Conservation (phyloP, 2,888 invertebrate genomes). For the Trisateles emortualis region DNA sequence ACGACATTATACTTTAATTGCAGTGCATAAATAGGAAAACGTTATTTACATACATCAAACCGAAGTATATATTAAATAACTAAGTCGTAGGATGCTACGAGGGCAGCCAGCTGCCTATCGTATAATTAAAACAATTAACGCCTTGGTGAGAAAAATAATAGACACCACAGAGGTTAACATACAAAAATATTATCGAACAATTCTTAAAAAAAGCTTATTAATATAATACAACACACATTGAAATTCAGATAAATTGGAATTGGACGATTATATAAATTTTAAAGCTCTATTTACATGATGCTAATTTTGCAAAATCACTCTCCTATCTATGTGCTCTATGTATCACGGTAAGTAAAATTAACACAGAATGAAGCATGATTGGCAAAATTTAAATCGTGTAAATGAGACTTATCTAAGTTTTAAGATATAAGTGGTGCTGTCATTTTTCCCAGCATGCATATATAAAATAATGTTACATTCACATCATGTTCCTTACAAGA, state of each 20-base stretch:
- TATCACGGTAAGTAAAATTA: too few relatives aligned
- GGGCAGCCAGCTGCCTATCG: conserved; percentile 44
- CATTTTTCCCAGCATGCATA: conserved; percentile 34
- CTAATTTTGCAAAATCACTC: not conserved
- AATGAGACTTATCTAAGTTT: not conserved
- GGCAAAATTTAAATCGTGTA: not conserved
- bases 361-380: too few relatives aligned
- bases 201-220: not conserved
- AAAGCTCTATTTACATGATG: not conserved
- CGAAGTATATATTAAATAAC: conserved; percentile 34
- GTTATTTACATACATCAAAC: conserved; percentile 73
- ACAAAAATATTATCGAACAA: not conserved
- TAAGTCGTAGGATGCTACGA: conserved; percentile 31
- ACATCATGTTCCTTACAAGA: conserved; percentile 15
- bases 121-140: conserved; percentile 22
- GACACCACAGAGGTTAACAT: not conserved
- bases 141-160: conserved; percentile 40
- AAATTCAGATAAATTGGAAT: conserved; percentile 1
- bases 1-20: conserved; percentile 68
- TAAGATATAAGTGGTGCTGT: conserved; percentile 6
- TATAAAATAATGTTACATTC: conserved; percentile 9
- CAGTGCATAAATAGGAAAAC: conserved; percentile 83
- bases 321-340: not conserved
- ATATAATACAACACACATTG: not conserved
- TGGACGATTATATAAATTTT: not conserved